phyloP scores from a whole-genome alignment of 2,888 invertebrate genomes.

The Lamproptera curius region DNA sequence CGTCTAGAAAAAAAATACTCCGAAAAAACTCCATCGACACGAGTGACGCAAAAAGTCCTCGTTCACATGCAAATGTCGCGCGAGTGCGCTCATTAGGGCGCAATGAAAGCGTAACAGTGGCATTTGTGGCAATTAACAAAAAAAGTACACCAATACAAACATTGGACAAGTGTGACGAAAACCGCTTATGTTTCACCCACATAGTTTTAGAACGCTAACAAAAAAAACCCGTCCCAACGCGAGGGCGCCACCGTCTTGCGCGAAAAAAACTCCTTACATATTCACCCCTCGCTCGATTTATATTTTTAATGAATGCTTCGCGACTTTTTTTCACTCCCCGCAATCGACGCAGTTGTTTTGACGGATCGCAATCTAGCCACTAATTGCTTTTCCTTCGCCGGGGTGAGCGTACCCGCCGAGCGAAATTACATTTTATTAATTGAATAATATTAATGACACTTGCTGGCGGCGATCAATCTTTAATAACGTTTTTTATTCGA shows the following conservation, averaged over 20 bases:
- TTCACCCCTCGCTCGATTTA: slow-evolving; percentile 77
- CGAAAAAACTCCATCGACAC: slow-evolving; percentile 67
- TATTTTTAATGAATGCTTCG: slow-evolving; percentile 74
- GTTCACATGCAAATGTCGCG: slow-evolving; percentile 73
- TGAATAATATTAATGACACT: slow-evolving; percentile 78
- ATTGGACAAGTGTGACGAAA: slow-evolving; percentile 71
- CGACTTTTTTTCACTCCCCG: slow-evolving; percentile 58
- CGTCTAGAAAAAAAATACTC: slow-evolving; percentile 48
- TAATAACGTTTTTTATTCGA: slow-evolving; percentile 76
- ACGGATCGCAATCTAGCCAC: slow-evolving; percentile 78
- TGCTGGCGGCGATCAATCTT: slow-evolving; percentile 72
- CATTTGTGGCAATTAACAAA: slow-evolving; percentile 75
- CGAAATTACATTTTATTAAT: slow-evolving; percentile 77
- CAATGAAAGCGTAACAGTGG: slow-evolving; percentile 74
- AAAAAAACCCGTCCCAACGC: slow-evolving; percentile 59
- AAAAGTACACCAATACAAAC: slow-evolving; percentile 63
- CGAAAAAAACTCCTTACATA: slow-evolving; percentile 74
- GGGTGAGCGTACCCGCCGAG: slow-evolving; percentile 68
- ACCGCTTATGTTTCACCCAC: slow-evolving; percentile 74
- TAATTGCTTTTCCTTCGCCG: slow-evolving; percentile 77
- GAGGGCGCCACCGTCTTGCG: slow-evolving; percentile 75
- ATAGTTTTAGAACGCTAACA: slow-evolving; percentile 59
- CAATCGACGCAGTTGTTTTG: slow-evolving; percentile 75
- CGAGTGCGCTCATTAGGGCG: slow-evolving; percentile 66
- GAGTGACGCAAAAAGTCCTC: slow-evolving; percentile 61